Percentiles rank a stretch among this genome's conserved stretches.
Evolutionary conservation across 1,140 invertebrate species (phyloP).

Genomic region (Leptestheria dahalacensis): DNA sequence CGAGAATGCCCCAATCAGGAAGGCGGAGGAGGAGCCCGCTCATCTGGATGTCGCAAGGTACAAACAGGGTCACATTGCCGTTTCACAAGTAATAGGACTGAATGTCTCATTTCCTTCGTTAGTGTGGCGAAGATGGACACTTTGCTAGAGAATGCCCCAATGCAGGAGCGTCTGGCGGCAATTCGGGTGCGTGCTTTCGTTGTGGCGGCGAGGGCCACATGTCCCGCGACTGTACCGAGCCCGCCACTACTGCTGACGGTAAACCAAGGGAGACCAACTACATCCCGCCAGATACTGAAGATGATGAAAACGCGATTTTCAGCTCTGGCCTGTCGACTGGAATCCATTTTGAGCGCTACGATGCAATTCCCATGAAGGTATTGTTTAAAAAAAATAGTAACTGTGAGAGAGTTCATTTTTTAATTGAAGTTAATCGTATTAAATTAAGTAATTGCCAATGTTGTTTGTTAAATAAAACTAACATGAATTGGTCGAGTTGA

Average conservation of each 20-base stretch:
- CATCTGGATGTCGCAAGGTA: slow-evolving; percentile 5
- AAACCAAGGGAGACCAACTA: slow-evolving; percentile 46
- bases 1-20: slow-evolving; percentile 20
- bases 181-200: slow-evolving; percentile 23
- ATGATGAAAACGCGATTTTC: slow-evolving; percentile 55
- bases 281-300: slow-evolving; percentile 57
- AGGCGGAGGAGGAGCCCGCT: slow-evolving; percentile 11
- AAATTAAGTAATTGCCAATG: no score
- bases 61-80: not conserved
- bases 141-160: slow-evolving; percentile 22
- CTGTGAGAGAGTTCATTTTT: slow-evolving; percentile 18
- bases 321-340: slow-evolving; percentile 51
- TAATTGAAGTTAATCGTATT: slow-evolving; percentile 1
- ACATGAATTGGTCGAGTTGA: not conserved
- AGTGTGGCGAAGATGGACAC: slow-evolving; percentile 26
- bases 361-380: slow-evolving; percentile 64
- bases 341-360: slow-evolving; percentile 80
- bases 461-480: not conserved
- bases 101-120: no score
- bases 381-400: slow-evolving; percentile 17
- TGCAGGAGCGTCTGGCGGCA: slow-evolving; percentile 16
- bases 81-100: no score
- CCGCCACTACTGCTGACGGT: slow-evolving; percentile 22
- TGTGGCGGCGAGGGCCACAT: slow-evolving; percentile 23
- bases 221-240: slow-evolving; percentile 20